Evolutionary conservation across 2,888 invertebrate genomes (phyloP), one percentile per base, ranked within the genome.

Genomic region (Eledona agricola): DNA sequence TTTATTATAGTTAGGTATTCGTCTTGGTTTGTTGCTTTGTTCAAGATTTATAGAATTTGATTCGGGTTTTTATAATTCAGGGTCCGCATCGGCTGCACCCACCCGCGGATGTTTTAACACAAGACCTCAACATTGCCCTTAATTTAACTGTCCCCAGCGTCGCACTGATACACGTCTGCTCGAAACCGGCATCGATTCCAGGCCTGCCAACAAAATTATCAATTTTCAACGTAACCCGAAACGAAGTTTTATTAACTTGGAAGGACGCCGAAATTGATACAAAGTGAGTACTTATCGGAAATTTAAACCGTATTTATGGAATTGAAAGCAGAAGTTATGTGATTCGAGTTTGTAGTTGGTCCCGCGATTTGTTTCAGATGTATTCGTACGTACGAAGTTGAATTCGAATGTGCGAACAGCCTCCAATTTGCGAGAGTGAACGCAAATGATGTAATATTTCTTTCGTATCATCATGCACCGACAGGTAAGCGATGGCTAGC

Each of bases 201-300:
- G 72, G 71, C 4, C 63, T 67, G 46, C 77, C 78, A 2, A 66
- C 66, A 4, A 71, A 73, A 34, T 58, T 81, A 12, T 60, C 70
- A 12, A 66, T 75, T 29, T 67, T 72, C 26, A 70, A 75, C 47
- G 69, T 81, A 1, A 79, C 79, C 1, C 58, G 64, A 16, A 73
- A 73, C n/a, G 81, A 81, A 68, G 75, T 81, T 22, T 60, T 80
- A 7, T 61, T 81, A 9, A 65, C 75, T 46, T 81, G 81, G 81
- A 74, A 71, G 29, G 80, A 81, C 58, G 53, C 50, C 3, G 50
- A 62, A 45, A 62, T 69, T 19, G 38, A 54, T 31, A 63, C 67
- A n/a, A 67, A 67, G 75, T 75, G 61, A 61, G 63, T 62, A 11
- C 12, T 25, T 35, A 5, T 6, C 16, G 15, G 7, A 10, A 31